These are phyloP conservation scores for Sciurus niger DNA, from an alignment of 2,113 vertebrate genomes.

Conservation along the genomic window DNA sequence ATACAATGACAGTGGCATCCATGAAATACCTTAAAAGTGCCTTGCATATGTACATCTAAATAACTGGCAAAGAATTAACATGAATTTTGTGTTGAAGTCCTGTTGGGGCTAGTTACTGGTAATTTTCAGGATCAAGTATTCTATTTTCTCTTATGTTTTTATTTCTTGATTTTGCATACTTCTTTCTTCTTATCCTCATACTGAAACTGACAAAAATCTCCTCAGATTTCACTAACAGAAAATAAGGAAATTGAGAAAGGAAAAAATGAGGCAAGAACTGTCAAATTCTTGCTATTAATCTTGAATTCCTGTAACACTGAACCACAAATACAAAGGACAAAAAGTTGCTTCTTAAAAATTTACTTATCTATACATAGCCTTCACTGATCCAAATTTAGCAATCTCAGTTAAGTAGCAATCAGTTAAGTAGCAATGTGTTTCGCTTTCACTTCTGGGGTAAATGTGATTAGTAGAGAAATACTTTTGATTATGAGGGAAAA, in stretches of 20 bases:
- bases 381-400: background rate
- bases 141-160: conserved; percentile 45
- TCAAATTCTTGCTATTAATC: conserved; percentile 39
- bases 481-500: background rate
- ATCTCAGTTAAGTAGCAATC: background rate
- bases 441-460: conserved; percentile 3
- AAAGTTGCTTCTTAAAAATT: background rate
- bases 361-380: background rate
- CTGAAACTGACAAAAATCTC: conserved; percentile 22
- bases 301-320: conserved; percentile 6
- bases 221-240: background rate
- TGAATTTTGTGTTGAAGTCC: background rate
- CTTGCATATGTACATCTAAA: background rate
- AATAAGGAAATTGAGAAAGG: conserved; percentile 48
- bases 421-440: background rate
- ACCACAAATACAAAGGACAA: background rate
- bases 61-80: conserved; percentile 15
- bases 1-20: background rate
- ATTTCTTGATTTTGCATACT: conserved; percentile 13
- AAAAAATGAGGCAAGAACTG: background rate
- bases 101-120: background rate
- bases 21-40: conserved; percentile 25
- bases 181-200: conserved; percentile 6
- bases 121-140: conserved; percentile 54
- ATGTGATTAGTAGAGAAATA: conserved; percentile 39